Base-by-base conservation (phyloP, 2,888 invertebrate genomes). In the Apamea crenata region DNA sequence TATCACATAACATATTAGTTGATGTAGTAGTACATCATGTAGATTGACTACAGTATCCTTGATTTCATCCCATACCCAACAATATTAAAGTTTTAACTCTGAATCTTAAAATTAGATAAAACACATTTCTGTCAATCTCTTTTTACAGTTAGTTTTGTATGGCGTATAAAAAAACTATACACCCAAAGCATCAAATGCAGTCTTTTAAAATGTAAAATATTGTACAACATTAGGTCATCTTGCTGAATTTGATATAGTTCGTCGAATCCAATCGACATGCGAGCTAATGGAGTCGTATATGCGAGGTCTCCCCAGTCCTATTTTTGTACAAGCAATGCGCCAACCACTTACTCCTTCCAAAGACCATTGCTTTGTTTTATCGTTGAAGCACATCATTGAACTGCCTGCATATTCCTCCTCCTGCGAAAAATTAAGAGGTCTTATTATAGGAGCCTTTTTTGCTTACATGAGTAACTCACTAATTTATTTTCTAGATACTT, bases 331-430 rank as follows among this genome's bases (percentile, higher is more conserved):
- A 1, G 98, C 98, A 90, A 99, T 99, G 83, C 99, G 97, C 99
- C 99, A 99, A 77, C 98, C 98, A 74, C 98, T 98, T 4, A 99
- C 98, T 0, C 99, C 99, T 50, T 98, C 97, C 63, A 99, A 93
- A 0, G 98, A 98, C 99, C 99, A 99, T 91, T 97, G 97, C 85
- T 97, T 98, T 47, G 97, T 97, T 85, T 98, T 97, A 0, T 97
- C 97, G 86, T 98, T 97, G 40, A 98, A 97, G 91, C 99, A 99
- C 92, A 98, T 97, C 97, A 99, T 98, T 10, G 99, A 98, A 94
- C 98, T 98, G 29, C 99, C 99, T 14, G 99, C 98, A 90, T 98
- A 98, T 95, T 99, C 99, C 96, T 99, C 99, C 95, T 98, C 98
- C 98, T 99, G 93, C 77, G 92, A 87, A 84, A 72, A 80, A 73